Evolutionary conservation across 2,797 vertebrate species (phyloP), one percentile per base, ranked within the genome.

Genomic region (Ctenosaura bakeri): DNA sequence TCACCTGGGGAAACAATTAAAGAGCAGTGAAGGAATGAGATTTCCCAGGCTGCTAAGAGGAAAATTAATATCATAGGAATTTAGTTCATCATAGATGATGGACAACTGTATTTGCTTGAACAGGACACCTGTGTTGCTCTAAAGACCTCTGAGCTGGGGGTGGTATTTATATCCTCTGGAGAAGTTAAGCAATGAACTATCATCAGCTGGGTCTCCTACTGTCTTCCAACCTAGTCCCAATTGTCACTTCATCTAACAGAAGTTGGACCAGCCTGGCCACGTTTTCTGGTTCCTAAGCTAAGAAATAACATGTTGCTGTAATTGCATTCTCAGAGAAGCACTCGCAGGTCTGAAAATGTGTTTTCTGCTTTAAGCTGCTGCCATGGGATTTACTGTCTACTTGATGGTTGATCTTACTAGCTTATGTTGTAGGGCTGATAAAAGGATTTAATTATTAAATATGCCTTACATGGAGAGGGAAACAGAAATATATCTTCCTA

Each of bases 401-500:
- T 16, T 81, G 38, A 56, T 69, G 18, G 59, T 78, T 83, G 56
- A 78, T 90, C 62, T 90, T 9, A 42, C 26, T 77, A 66, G 46
- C 69, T 77, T 64, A 86, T 54, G 35, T 20, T 85, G 46, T 64
- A 35, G 38, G 18, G 32, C 73, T 71, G 35, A 8, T 56, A 22
- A 1, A 1, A 1, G 6, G 18, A 42, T 85, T 71, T 73, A 73
- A 56, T 86, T 84, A 89, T 84, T 71, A 83, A 80, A 16, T 66
- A 81, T 87, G 50, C 52, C 56, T 87, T 29, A 78, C 82, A 74
- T 54, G 29, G 24, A 12, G 20, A 29, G 6, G 18, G 42, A 77
- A n/a, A 66, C 18, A 82, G 35, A 29, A 86, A 84, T 59, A 73
- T 46, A n/a, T 74, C 1, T 73, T 73, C 54, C 0, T 78, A 78